These are phyloP conservation scores for Trididemnum clinides DNA, from an alignment of 23 tunicate species.

Conservation along the genomic window DNA sequence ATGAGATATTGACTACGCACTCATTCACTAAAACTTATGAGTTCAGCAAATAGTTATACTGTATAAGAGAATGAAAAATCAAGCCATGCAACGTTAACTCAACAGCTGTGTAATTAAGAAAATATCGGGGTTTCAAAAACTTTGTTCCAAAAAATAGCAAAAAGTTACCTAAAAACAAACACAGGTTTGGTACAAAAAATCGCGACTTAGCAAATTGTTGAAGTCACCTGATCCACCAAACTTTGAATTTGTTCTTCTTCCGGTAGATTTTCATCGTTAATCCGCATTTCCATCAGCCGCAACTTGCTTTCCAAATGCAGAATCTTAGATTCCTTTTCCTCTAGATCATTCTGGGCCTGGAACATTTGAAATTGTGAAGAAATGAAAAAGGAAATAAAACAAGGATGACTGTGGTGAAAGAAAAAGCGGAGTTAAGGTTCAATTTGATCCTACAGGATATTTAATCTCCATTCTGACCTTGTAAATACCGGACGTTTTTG, in stretches of 20 bases:
- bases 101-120: too few species aligned
- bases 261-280: slow-evolving; percentile 63
- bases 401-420: too few species aligned
- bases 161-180: neutral
- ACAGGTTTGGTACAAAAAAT: neutral
- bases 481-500: too few species aligned
- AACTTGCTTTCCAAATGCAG: slow-evolving; percentile 58
- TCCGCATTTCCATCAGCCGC: slow-evolving; percentile 47
- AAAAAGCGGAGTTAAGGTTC: too few species aligned
- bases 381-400: neutral
- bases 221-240: slow-evolving; percentile 51
- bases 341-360: slow-evolving; percentile 58
- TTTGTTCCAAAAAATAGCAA: neutral
- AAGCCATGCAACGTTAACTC: too few species aligned
- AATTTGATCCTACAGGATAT: too few species aligned
- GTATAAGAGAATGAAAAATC: too few species aligned
- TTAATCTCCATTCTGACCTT: too few species aligned
- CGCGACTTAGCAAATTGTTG: neutral
- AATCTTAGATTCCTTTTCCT: slow-evolving; percentile 62
- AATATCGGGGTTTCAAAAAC: too few species aligned
- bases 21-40: too few species aligned
- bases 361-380: neutral
- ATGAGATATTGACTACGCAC: too few species aligned
- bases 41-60: too few species aligned
- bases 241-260: slow-evolving; percentile 79